These are phyloP conservation scores for Callithrix jacchus DNA, from an alignment of 2,113 vertebrate genomes.

Conservation along the genomic window DNA sequence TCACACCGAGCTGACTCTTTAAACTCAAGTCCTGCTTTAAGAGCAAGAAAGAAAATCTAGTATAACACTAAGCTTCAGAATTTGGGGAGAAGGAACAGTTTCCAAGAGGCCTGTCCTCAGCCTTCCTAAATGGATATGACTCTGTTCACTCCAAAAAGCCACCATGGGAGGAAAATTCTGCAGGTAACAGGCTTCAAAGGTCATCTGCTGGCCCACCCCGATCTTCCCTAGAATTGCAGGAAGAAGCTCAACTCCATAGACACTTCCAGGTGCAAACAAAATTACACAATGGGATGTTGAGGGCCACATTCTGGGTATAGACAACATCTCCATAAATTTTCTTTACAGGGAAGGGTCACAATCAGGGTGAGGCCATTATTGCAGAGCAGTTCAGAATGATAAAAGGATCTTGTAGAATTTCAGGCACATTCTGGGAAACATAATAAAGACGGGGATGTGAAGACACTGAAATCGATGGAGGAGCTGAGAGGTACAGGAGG, in stretches of 20 bases:
- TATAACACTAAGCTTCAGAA: neutral
- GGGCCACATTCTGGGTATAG: neutral
- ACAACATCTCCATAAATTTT: neutral
- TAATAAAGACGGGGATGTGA: neutral
- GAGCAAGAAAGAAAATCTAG: neutral
- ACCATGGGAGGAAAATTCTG: neutral
- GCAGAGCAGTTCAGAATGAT: neutral
- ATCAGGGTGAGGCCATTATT: neutral
- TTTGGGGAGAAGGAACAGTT: neutral
- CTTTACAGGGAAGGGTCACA: neutral
- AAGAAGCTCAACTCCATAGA: neutral
- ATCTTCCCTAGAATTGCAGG: neutral
- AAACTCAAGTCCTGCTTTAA: slow-evolving; percentile 12
- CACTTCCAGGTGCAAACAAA: neutral
- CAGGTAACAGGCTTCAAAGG: neutral
- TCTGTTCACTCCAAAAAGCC: neutral
- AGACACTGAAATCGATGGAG: neutral
- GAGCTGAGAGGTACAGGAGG: neutral
- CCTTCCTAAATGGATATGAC: neutral
- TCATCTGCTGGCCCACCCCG: neutral
- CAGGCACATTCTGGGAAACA: neutral
- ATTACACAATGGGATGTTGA: neutral
- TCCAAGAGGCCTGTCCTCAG: neutral
- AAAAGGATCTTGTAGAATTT: neutral
- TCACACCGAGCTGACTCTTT: neutral